Conservation (phyloP, 1,140 invertebrate genomes). For the Batillaria attramentaria region DNA sequence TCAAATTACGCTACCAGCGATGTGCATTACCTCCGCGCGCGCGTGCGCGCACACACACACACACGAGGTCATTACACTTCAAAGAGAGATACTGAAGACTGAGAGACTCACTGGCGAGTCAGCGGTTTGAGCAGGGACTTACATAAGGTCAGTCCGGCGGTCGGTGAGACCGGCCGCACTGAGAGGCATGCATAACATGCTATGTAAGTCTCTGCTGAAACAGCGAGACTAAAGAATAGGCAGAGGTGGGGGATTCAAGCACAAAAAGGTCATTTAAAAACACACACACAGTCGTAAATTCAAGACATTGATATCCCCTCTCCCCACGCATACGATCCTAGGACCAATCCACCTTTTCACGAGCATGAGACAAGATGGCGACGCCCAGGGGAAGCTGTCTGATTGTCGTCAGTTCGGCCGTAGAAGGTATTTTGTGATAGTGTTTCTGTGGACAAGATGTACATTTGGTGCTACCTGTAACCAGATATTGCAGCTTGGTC, state of each 20-base stretch:
- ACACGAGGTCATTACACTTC: background rate
- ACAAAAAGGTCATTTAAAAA: background rate
- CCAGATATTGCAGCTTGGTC: too few relatives aligned
- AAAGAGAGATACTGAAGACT: background rate
- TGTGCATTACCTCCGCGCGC: background rate
- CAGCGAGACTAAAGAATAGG: background rate
- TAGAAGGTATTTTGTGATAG: constrained; percentile 37
- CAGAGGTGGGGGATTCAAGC: background rate
- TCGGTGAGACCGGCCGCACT: too few relatives aligned
- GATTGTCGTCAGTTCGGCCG: constrained; percentile 44
- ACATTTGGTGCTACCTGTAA: too few relatives aligned
- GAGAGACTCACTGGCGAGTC: too few relatives aligned
- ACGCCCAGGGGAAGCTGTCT: constrained; percentile 45
- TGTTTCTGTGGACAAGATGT: too few relatives aligned
- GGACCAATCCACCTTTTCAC: background rate
- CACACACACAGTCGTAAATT: background rate
- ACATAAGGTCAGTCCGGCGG: too few relatives aligned
- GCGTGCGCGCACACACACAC: too few relatives aligned
- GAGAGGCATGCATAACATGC: too few relatives aligned
- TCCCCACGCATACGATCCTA: background rate
- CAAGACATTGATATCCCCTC: background rate
- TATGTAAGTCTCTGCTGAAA: background rate
- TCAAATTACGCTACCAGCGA: background rate
- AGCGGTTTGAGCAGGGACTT: too few relatives aligned
- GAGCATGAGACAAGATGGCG: constrained; percentile 21